Conservation (phyloP, 2,888 invertebrate species). For the Tetragonisca angustula region DNA sequence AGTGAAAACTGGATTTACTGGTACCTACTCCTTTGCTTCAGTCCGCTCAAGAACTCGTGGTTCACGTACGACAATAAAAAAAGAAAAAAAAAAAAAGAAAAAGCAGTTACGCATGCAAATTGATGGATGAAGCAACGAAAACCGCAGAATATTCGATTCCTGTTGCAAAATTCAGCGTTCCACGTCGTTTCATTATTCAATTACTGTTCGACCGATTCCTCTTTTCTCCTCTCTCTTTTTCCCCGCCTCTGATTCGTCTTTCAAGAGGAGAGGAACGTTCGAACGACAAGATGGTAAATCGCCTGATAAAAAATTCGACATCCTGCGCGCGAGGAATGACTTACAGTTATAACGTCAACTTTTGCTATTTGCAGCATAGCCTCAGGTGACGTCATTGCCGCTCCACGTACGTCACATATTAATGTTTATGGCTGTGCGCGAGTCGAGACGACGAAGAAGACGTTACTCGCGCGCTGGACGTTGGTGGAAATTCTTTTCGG, state of each 20-base stretch:
- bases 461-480: constrained; percentile 25
- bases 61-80: constrained; percentile 33
- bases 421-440: constrained; percentile 40
- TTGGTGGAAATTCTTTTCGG: neutral
- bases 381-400: constrained; percentile 48
- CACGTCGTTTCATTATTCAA: neutral
- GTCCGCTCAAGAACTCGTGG: constrained; percentile 11
- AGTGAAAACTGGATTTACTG: constrained; percentile 48
- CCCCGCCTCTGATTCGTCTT: neutral
- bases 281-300: constrained; percentile 41
- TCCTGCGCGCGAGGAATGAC: constrained; percentile 54
- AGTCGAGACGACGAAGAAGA: constrained; percentile 16
- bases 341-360: constrained; percentile 56
- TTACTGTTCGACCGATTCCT: neutral
- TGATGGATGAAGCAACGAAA: constrained; percentile 37
- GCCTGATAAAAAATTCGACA: constrained; percentile 56
- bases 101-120: constrained; percentile 43
- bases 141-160: constrained; percentile 34
- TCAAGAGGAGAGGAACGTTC: no score
- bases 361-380: constrained; percentile 55
- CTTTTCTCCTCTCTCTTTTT: neutral
- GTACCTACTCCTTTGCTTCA: constrained; percentile 18
- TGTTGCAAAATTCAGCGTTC: constrained; percentile 35
- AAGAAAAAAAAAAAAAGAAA: constrained; percentile 25
- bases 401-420: constrained; percentile 53